Evolutionary conservation across 1,140 invertebrate species (phyloP).

Genomic region (Zaprionus inermis): DNA sequence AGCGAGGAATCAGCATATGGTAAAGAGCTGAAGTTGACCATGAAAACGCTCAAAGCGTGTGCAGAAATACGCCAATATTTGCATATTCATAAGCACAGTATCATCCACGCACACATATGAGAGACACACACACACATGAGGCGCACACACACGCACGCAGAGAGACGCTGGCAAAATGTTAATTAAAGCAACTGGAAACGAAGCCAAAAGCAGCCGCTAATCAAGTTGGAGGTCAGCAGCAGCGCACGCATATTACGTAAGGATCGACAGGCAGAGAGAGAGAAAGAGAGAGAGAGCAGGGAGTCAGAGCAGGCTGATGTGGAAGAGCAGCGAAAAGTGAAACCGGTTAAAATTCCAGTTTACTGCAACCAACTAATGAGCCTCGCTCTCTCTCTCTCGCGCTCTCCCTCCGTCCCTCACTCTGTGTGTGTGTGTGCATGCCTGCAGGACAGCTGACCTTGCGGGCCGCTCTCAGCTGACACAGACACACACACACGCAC

Average conservation of each 20-base stretch:
- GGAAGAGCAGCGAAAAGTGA: constrained; percentile 44
- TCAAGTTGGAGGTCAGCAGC: constrained; percentile 75
- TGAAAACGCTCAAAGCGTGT: constrained; percentile 57
- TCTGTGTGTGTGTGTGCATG: not conserved
- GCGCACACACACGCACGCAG: not conserved
- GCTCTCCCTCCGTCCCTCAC: not conserved
- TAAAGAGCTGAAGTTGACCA: constrained; percentile 63
- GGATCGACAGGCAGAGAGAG: constrained; percentile 19
- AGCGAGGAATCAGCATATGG: constrained; percentile 29
- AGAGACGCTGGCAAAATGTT: constrained; percentile 56
- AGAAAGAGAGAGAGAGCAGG: not conserved
- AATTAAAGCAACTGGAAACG: constrained; percentile 65
- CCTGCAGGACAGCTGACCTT: constrained; percentile 66
- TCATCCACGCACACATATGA: constrained; percentile 22
- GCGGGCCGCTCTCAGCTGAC: constrained; percentile 33
- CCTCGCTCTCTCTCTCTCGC: not conserved
- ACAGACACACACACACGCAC: not conserved
- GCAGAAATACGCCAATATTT: constrained; percentile 54
- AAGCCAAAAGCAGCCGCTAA: constrained; percentile 67
- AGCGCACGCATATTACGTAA: constrained; percentile 65
- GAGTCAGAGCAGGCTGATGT: not conserved
- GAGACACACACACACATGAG: constrained; percentile 10
- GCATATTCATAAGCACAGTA: constrained; percentile 69
- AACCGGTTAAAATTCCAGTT: constrained; percentile 50
- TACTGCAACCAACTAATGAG: not conserved